Percentiles rank a stretch among this genome's conserved stretches.
Evolutionary conservation across 1,140 invertebrate species (phyloP).

Genomic region (Bombus waltoni): DNA sequence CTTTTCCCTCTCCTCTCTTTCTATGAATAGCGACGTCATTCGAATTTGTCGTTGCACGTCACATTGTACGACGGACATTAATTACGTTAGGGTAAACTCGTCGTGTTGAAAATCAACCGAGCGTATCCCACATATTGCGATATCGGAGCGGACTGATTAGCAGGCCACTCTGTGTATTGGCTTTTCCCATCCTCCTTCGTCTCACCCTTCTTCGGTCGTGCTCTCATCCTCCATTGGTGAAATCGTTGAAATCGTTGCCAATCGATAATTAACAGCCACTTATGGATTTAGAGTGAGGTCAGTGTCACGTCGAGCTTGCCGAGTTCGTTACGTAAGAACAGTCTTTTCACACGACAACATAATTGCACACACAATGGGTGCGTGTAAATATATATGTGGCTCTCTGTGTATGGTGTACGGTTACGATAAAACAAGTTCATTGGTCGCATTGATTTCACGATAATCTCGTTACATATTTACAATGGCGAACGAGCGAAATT

Average conservation of each 20-base stretch:
- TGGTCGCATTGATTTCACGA: not conserved
- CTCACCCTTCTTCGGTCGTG: not conserved
- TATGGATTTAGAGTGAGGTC: conserved; percentile 51
- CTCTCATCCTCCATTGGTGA: not conserved
- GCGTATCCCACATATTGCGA: conserved; percentile 44
- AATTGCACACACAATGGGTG: not conserved
- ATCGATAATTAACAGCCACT: conserved; percentile 47
- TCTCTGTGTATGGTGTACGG: not conserved
- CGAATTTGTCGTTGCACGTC: conserved; percentile 53
- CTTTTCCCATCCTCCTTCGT: not conserved
- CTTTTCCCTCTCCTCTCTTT: not conserved
- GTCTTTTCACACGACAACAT: not conserved
- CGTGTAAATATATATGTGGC: no score
- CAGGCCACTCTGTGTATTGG: conserved; percentile 6
- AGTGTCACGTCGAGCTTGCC: conserved; percentile 43
- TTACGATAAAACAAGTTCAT: conserved; percentile 10
- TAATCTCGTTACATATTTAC: conserved; percentile 24
- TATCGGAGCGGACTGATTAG: conserved; percentile 44
- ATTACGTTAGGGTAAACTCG: conserved; percentile 53
- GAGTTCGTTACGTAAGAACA: conserved; percentile 31
- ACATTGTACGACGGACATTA: conserved; percentile 45
- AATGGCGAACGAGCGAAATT: not conserved
- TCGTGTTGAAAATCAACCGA: conserved; percentile 44
- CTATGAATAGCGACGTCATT: conserved; percentile 18
- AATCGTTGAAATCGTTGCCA: conserved; percentile 42